phyloP scores from a whole-genome alignment of 2,797 vertebrate species.

The Dicrostonyx torquatus region DNA sequence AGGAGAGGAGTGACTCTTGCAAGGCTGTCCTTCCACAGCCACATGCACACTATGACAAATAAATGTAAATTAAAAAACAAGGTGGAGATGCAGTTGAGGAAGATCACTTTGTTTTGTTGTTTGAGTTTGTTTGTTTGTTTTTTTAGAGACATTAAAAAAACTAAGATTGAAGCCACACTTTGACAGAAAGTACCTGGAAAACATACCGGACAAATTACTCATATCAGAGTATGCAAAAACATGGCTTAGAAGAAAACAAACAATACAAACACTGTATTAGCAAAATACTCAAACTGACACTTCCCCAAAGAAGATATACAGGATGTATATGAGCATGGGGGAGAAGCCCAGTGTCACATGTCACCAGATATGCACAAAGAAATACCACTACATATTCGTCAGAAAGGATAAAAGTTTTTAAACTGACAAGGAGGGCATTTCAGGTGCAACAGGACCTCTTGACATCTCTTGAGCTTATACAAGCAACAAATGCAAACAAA shows the following conservation, averaged over 20 bases:
- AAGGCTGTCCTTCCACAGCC: not conserved
- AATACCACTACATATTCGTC: not conserved
- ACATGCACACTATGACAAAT: not conserved
- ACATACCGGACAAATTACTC: not conserved
- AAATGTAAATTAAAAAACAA: too few relatives aligned
- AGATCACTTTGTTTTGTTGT: not conserved
- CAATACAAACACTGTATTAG: not conserved
- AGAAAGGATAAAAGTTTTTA: not conserved
- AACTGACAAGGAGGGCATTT: not conserved
- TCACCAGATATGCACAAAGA: not conserved
- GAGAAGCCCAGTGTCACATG: not conserved
- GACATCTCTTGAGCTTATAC: too few relatives aligned
- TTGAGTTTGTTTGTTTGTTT: not conserved
- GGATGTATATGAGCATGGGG: not conserved
- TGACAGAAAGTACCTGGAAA: constrained; percentile 38
- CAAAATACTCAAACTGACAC: constrained; percentile 17
- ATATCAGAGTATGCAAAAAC: not conserved
- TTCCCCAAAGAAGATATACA: not conserved
- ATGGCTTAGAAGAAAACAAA: not conserved
- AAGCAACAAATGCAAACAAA: not conserved
- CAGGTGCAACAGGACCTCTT: not conserved
- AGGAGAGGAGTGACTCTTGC: too few relatives aligned
- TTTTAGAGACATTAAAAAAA: constrained; percentile 42
- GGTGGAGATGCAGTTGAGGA: too few relatives aligned
- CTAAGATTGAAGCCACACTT: constrained; percentile 18